Evolutionary conservation across 2,888 invertebrate species (phyloP).

Genomic region (Nomada fucata): DNA sequence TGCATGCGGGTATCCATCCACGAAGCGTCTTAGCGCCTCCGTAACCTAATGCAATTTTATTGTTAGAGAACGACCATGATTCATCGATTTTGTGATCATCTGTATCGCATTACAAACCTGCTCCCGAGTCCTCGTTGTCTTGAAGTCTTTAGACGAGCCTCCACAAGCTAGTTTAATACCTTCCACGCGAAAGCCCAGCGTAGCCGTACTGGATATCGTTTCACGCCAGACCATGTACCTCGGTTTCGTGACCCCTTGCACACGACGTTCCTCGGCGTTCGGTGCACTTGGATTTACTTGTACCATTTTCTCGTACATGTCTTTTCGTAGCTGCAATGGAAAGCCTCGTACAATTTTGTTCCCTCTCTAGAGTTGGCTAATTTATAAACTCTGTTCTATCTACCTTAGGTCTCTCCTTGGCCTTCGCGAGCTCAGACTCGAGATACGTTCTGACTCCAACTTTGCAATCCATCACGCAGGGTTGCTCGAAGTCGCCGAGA

Average conservation of each 20-base stretch:
- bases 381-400: not conserved
- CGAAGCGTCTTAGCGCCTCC: conserved; percentile 92
- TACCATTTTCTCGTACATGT: conserved; percentile 99
- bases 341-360: not conserved
- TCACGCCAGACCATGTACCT: conserved; percentile 98
- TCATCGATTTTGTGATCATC: not conserved
- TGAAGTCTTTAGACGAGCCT: conserved; percentile 97
- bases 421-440: conserved; percentile 97
- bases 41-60: conserved; percentile 85
- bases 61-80: not conserved
- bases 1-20: conserved; percentile 91
- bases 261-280: conserved; percentile 93
- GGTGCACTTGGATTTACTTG: conserved; percentile 96
- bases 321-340: conserved; percentile 85
- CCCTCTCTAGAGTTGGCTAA: not conserved
- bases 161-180: conserved; percentile 96
- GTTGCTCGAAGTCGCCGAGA: conserved; percentile 94
- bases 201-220: conserved; percentile 98
- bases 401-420: conserved; percentile 97
- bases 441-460: conserved; percentile 97
- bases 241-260: conserved; percentile 97
- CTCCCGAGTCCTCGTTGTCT: conserved; percentile 94
- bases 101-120: conserved; percentile 84
- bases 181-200: conserved; percentile 98
- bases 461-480: conserved; percentile 99